Conservation (phyloP, 1,140 invertebrate genomes). For the Uloborus diversus region DNA sequence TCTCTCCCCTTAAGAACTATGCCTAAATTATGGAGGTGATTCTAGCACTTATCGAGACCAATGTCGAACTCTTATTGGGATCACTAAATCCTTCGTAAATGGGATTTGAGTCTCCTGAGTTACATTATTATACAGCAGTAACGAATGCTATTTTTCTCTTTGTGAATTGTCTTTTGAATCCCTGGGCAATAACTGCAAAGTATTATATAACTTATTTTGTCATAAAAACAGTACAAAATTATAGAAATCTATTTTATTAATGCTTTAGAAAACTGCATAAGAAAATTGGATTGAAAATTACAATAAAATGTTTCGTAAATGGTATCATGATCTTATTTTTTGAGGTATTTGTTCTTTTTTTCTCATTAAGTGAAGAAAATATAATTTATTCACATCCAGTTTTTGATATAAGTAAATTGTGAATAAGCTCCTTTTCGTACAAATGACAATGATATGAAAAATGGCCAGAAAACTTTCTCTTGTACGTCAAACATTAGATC, state of each 20-base stretch:
- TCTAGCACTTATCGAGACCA: no score
- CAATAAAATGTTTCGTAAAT: neutral
- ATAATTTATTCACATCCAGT: neutral
- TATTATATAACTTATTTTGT: no score
- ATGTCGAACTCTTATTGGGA: no score
- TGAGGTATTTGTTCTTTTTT: constrained; percentile 30
- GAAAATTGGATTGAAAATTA: constrained; percentile 26
- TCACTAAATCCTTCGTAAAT: no score
- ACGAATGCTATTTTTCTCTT: no score
- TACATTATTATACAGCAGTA: no score
- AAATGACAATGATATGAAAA: constrained; percentile 20
- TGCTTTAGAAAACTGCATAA: constrained; percentile 46
- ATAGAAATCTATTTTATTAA: constrained; percentile 35
- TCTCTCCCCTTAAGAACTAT: no score
- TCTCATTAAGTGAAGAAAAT: neutral
- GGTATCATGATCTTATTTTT: neutral
- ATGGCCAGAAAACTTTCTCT: neutral
- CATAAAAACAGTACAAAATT: no score
- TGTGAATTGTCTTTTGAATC: no score
- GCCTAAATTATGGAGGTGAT: no score
- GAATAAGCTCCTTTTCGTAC: constrained; percentile 41
- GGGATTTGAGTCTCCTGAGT: no score
- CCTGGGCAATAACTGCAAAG: no score
- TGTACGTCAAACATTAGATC: neutral
- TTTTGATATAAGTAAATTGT: constrained; percentile 22